Percentiles rank a stretch among this genome's conserved stretches.
These are phyloP conservation scores for Heliothis peltigera DNA, from an alignment of 2,888 invertebrate genomes.

Conservation along the genomic window DNA sequence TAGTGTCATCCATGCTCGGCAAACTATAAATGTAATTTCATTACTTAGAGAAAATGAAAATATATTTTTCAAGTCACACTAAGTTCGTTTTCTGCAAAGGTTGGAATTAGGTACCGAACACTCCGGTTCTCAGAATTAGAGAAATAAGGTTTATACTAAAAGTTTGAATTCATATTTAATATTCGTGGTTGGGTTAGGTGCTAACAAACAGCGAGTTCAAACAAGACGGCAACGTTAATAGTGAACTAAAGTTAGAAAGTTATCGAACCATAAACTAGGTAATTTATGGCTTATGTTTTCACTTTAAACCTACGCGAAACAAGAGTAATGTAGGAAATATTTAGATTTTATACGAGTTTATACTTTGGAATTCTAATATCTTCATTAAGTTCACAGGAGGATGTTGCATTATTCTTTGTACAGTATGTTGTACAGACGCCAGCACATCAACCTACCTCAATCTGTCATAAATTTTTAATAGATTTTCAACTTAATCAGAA, in stretches of 20 bases:
- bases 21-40: no score
- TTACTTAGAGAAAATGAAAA: no score
- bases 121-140: no score
- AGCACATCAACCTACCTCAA: no score
- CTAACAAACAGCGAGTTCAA: not conserved
- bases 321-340: slow-evolving; percentile 15
- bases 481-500: no score
- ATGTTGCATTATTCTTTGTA: not conserved
- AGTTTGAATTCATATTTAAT: no score
- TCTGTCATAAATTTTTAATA: no score
- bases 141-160: no score
- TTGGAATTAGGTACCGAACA: no score
- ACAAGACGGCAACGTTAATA: not conserved
- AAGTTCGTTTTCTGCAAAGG: no score
- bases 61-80: no score
- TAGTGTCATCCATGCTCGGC: no score
- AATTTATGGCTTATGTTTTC: slow-evolving; percentile 12
- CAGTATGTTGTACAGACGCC: not conserved
- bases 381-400: slow-evolving; percentile 35
- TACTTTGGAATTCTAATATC: slow-evolving; percentile 34
- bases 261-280: slow-evolving; percentile 9
- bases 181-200: not conserved
- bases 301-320: slow-evolving; percentile 8
- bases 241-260: slow-evolving; percentile 11
- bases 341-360: slow-evolving; percentile 12